phyloP scores from a whole-genome alignment of 2,797 vertebrate genomes.

The Myripristis murdjan region DNA sequence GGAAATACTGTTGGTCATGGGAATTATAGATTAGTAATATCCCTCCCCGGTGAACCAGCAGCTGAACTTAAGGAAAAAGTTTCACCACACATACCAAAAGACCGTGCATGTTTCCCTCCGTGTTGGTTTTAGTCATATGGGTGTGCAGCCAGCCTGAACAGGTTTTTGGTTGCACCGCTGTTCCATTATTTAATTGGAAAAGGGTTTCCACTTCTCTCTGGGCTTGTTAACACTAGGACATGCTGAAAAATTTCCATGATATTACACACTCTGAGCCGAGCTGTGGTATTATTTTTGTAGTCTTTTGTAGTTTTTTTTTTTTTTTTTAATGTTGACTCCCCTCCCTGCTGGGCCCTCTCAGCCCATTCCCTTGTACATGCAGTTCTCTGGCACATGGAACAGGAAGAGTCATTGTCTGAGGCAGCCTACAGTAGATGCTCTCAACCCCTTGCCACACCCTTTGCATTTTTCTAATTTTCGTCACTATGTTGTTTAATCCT shows the following conservation, averaged over 20 bases:
- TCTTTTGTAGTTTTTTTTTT: background rate
- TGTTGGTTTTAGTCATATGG: slow-evolving; percentile 57
- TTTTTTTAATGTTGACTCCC: background rate
- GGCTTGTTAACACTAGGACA: slow-evolving; percentile 63
- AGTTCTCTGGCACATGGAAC: slow-evolving; percentile 49
- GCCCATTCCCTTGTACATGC: slow-evolving; percentile 5
- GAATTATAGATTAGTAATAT: background rate
- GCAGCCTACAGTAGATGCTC: slow-evolving; percentile 34
- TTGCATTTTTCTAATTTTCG: slow-evolving; percentile 62
- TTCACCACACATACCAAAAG: slow-evolving; percentile 19
- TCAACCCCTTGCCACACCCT: slow-evolving; percentile 57
- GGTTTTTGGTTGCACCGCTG: slow-evolving; percentile 87
- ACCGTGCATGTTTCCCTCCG: slow-evolving; percentile 27
- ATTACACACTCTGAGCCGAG: slow-evolving; percentile 7
- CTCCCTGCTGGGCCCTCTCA: slow-evolving; percentile 2
- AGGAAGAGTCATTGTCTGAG: slow-evolving; percentile 75
- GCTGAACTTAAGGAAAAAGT: slow-evolving; percentile 24
- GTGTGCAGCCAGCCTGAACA: slow-evolving; percentile 82
- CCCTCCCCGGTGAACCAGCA: background rate
- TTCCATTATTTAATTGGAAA: slow-evolving; percentile 91
- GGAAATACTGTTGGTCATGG: background rate
- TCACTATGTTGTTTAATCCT: slow-evolving; percentile 34
- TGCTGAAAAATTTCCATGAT: slow-evolving; percentile 36
- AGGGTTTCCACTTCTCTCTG: slow-evolving; percentile 83
- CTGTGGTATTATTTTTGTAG: slow-evolving; percentile 12